phyloP scores from a whole-genome alignment of 2,888 invertebrate genomes.

The Eilema depressum region DNA sequence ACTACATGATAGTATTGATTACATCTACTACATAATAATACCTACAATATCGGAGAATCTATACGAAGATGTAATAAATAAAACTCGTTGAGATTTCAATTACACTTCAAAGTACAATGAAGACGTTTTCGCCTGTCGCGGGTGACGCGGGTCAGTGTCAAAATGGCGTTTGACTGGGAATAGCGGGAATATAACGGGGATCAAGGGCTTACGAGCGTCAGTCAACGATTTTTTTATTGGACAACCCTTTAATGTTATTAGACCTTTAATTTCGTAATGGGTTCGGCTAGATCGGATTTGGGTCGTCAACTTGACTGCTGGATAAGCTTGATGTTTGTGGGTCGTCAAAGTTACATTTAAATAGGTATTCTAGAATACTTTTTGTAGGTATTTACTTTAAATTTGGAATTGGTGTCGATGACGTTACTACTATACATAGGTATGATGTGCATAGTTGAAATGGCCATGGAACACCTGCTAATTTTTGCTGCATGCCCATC shows the following conservation, averaged over 20 bases:
- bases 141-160: conserved; percentile 64
- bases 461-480: no score
- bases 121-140: conserved; percentile 64
- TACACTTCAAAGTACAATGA: conserved; percentile 59
- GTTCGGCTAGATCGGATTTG: neutral
- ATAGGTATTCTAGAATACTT: neutral
- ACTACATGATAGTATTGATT: no score
- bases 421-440: no score
- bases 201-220: conserved; percentile 53
- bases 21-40: no score
- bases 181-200: conserved; percentile 61
- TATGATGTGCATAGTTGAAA: no score
- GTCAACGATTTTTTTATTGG: conserved; percentile 44
- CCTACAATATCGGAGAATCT: neutral
- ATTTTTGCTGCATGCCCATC: no score
- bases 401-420: no score
- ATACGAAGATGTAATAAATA: conserved; percentile 24
- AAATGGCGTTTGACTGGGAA: conserved; percentile 60
- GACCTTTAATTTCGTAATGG: conserved; percentile 31
- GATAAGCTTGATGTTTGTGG: neutral
- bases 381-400: neutral
- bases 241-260: conserved; percentile 40
- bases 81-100: conserved; percentile 58
- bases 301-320: neutral
- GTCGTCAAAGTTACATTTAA: neutral